Conservation (phyloP, 2,888 invertebrate species). For the Sericinus montela region DNA sequence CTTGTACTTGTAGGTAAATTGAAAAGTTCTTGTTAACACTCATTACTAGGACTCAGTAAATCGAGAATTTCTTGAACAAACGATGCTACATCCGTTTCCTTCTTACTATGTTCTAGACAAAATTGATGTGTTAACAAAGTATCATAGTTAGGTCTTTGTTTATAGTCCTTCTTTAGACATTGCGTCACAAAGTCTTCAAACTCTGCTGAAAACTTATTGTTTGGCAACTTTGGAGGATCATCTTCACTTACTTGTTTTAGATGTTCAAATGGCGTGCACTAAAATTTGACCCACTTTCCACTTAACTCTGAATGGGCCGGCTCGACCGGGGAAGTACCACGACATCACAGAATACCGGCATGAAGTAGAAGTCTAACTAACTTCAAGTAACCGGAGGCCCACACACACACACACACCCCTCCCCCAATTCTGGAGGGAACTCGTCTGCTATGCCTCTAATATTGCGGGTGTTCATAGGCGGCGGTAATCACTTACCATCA, state of each 20-base stretch:
- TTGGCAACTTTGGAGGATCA: slow-evolving; percentile 92
- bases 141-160: slow-evolving; percentile 92
- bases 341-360: too few relatives aligned
- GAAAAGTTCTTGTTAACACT: slow-evolving; percentile 35
- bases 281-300: too few relatives aligned
- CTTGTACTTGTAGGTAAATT: slow-evolving; percentile 69
- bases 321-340: too few relatives aligned
- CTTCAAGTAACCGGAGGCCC: too few relatives aligned
- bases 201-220: slow-evolving; percentile 87
- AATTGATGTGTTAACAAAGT: slow-evolving; percentile 91
- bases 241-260: slow-evolving; percentile 98
- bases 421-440: too few relatives aligned
- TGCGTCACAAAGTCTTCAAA: slow-evolving; percentile 94
- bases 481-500: too few relatives aligned
- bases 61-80: slow-evolving; percentile 91
- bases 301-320: too few relatives aligned
- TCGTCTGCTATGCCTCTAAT: too few relatives aligned
- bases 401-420: too few relatives aligned
- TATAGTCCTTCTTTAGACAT: slow-evolving; percentile 92
- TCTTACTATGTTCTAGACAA: slow-evolving; percentile 84
- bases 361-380: too few relatives aligned
- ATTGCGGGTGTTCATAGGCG: too few relatives aligned
- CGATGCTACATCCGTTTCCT: slow-evolving; percentile 87
- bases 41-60: slow-evolving; percentile 66
- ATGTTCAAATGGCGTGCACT: slow-evolving; percentile 99